Base-by-base conservation (phyloP, 2,888 invertebrate genomes). In the Camponotus fellah region DNA sequence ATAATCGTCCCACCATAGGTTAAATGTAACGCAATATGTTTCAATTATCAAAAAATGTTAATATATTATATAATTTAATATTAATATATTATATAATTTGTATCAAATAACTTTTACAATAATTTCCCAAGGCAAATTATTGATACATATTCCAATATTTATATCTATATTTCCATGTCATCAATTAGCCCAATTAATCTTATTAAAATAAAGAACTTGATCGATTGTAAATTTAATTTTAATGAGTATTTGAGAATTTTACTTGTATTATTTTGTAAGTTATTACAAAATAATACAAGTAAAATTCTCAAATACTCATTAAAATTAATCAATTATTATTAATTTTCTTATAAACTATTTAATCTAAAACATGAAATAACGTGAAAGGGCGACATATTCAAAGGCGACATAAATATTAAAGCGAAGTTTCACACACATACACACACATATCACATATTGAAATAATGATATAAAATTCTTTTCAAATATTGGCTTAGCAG, bases 271-370 rank as follows among this genome's bases (percentile, higher is more conserved):
- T 53, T 53, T 4, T 40, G 4, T 62, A 14, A 62, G 2, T n/a
- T n/a, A n/a, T n/a, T n/a, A n/a, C n/a, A n/a, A n/a, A n/a, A n/a
- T n/a, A n/a, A n/a, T n/a, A n/a, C n/a, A n/a, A n/a, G n/a, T n/a
- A n/a, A n/a, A n/a, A n/a, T n/a, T n/a, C n/a, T n/a, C n/a, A n/a
- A n/a, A n/a, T n/a, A n/a, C n/a, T n/a, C n/a, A n/a, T n/a, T n/a
- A n/a, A n/a, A n/a, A n/a, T n/a, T n/a, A n/a, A n/a, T n/a, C 8
- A 65, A 65, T 37, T 40, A 40, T 32, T 56, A 56, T 77, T 68
- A 40, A 77, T 56, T n/a, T 37, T 40, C 12, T 43, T 53, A n/a
- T 9, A 43, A 26, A 53, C n/a, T 5, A 17, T 17, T 8, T 14
- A 40, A 49, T 68, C 12, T 53, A 17, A 37, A 12, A 40, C 26